Evolutionary conservation across 2,113 vertebrate genomes (phyloP).

Genomic region (Ciconia boyciana): DNA sequence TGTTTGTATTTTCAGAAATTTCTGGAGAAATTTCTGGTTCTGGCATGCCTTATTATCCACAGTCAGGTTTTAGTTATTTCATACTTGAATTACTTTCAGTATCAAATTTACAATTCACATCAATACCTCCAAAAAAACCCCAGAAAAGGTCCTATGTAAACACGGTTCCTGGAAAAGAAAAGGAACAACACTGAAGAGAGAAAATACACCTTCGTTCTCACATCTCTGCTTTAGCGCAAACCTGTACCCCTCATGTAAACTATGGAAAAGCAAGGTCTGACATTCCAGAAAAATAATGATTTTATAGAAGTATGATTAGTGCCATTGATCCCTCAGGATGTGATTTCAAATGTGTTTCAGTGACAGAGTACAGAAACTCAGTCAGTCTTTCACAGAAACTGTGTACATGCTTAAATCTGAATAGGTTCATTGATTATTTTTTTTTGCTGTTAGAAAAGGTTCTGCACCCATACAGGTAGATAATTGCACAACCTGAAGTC

Average conservation of each 20-base stretch:
- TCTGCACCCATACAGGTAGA: not conserved
- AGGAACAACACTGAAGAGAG: not conserved
- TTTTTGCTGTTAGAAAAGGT: not conserved
- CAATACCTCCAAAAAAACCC: not conserved
- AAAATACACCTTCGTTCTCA: accelerated
- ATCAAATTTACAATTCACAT: not conserved
- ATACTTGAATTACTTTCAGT: not conserved
- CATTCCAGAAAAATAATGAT: not conserved
- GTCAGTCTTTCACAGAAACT: not conserved
- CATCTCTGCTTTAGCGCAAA: not conserved
- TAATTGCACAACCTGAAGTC: not conserved
- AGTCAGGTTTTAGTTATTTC: not conserved
- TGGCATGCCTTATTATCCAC: not conserved
- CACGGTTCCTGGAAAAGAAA: not conserved
- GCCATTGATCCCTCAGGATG: not conserved
- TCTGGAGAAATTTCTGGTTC: not conserved
- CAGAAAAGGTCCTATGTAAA: too few species aligned
- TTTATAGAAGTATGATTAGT: not conserved
- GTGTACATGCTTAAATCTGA: accelerated
- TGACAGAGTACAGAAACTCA: not conserved
- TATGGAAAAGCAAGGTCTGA: not conserved
- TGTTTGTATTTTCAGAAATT: not conserved
- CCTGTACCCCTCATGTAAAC: not conserved
- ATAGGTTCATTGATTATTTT: too few species aligned
- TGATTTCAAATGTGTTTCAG: not conserved